Base-by-base conservation (phyloP, 2,888 invertebrate genomes). In the Eueremaeus valkanovi region DNA sequence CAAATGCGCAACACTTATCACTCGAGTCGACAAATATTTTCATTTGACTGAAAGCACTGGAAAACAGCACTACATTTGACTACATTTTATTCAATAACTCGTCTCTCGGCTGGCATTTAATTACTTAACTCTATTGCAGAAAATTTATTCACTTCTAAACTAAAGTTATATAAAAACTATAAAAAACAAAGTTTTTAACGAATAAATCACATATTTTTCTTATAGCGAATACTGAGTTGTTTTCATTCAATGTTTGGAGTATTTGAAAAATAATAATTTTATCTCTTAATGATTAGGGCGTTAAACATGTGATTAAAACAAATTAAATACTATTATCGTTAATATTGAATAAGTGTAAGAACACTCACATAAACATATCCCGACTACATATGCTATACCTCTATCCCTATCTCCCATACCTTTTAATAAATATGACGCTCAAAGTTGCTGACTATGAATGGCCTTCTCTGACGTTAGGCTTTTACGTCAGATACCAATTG, bases 401-500 rank as follows among this genome's bases (percentile, higher is more conserved):
- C 29, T 63, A 3, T 33, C 61, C 18, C 13, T 31, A 29, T 61
- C 21, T 68, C 6, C 42, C 33, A 68, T 68, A 68, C 68, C 68
- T 68, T 68, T 42, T 68, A 27, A 68, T 61, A 61, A 61, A 61
- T 42, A 68, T 68, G 68, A 40, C 68, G 40, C 40, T 68, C 21
- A 68, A 8, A 40, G 24, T 68, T 42, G 40, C 40, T 68, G 61
- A 61, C 13, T 42, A 68, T 68, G 68, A 68, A 68, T 68, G 68
- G 68, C 68, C 68, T 68, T 68, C 68, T 68, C 68, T 68, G 68
- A 68, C 68, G 68, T 68, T n/a, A 21, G 40, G 24, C 33, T 18
- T 24, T 68, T 68, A 68, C 68, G 68, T 68, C 68, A 68, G 68
- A 68, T 42, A 68, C 68, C 68, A 68, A 68, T 68, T 68, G 68